Conservation (phyloP, 1,140 invertebrate species). For the Penaeus indicus region DNA sequence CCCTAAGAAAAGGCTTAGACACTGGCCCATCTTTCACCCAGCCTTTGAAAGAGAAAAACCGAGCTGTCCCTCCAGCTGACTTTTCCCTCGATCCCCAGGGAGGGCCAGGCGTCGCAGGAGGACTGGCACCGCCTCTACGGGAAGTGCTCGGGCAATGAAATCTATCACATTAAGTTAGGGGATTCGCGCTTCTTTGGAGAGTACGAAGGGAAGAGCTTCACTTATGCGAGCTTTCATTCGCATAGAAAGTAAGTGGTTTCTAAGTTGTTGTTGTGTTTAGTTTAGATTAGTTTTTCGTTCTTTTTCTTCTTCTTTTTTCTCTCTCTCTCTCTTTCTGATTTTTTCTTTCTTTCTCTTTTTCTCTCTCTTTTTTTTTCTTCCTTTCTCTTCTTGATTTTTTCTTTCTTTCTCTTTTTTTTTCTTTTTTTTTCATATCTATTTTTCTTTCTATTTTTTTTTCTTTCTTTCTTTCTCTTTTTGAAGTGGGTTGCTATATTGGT, state of each 20-base stretch:
- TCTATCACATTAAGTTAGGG: slow-evolving; percentile 95
- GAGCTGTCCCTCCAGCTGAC: too few relatives aligned
- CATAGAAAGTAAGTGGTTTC: slow-evolving; percentile 88
- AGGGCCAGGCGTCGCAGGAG: slow-evolving; percentile 95
- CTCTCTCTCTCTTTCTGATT: background rate
- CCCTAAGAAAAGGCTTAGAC: too few relatives aligned
- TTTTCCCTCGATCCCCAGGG: slow-evolving; percentile 77
- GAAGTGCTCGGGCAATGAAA: slow-evolving; percentile 98
- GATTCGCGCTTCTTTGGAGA: slow-evolving; percentile 98
- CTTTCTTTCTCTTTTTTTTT: too few relatives aligned
- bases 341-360: background rate
- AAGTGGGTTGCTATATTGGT: too few relatives aligned
- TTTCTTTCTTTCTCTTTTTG: too few relatives aligned
- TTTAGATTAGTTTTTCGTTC: slow-evolving; percentile 24
- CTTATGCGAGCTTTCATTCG: slow-evolving; percentile 98
- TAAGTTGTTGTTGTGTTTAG: background rate
- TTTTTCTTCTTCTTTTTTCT: slow-evolving; percentile 11
- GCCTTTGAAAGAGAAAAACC: too few relatives aligned
- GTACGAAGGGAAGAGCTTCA: slow-evolving; percentile 98
- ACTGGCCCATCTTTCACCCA: too few relatives aligned
- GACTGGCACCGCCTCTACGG: slow-evolving; percentile 98
- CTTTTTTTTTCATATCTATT: too few relatives aligned
- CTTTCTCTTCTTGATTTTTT: background rate
- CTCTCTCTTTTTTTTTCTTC: background rate
- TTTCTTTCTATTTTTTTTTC: too few relatives aligned